Base-by-base conservation (phyloP, 1,140 invertebrate genomes). In the Vanessa atalanta region DNA sequence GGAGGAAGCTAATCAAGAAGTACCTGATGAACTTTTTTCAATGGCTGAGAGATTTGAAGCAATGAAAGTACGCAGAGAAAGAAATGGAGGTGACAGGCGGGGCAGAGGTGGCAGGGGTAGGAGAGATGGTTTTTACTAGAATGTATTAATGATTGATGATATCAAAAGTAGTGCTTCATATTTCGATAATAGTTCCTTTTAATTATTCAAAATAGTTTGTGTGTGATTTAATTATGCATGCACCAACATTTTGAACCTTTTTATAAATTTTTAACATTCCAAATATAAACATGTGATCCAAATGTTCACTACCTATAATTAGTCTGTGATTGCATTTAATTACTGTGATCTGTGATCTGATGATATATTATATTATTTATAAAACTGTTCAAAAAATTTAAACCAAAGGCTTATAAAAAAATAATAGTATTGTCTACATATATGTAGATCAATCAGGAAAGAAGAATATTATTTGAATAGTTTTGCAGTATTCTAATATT, bases 1-100 rank as follows among this genome's bases (percentile, higher is more conserved):
- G 12, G 95, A 96, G 85, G 96, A 97, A 90, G 96, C 96, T 15
- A 86, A 94, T 73, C 96, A 97, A 84, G 95, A 95, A 86, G 94
- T 98, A 47, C 97, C 97, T 9, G 89, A 95, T n/a, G 95, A 96
- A 79, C 82, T 97, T 23, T 87, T 94, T 31, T 79, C 93, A n/a
- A 97, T 97, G 96, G 94, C 96, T 15, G 86, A 94, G 57, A 93
- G 96, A 23, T 96, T 94, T 84, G 90, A 94, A 20, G 94, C 90
- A 1, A 95, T 94, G 94, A 96, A 95, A 72, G 91, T 95, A 37
- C 94, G 94, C 57, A 93, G 92, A 60, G 94, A 94, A 16, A 88
- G 86, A 72, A 84, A 92, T 61, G 83, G 89, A 20, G 88, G 91
- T 9, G 86, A 91, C 14, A 77, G 85, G 11, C 80, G 90, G 7